These are phyloP conservation scores for Ips nitidus DNA, from an alignment of 1,140 invertebrate genomes.

Conservation along the genomic window DNA sequence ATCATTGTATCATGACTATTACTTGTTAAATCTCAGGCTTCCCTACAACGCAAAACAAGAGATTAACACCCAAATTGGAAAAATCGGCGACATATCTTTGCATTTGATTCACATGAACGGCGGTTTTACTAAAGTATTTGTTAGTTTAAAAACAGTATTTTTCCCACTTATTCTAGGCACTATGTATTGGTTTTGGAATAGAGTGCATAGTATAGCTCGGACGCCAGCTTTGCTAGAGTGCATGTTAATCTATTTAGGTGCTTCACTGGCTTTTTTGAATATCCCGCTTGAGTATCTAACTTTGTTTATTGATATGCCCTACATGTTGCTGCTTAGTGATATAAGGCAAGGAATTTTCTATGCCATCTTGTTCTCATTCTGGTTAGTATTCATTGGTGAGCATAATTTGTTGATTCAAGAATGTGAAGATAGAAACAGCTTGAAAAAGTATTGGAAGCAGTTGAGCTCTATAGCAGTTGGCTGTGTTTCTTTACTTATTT, in stretches of 20 bases:
- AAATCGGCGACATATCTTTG: conserved; percentile 73
- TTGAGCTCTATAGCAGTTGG: conserved; percentile 89
- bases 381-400: conserved; percentile 98
- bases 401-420: conserved; percentile 87
- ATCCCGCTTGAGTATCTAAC: conserved; percentile 95
- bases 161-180: conserved; percentile 86
- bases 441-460: conserved; percentile 93
- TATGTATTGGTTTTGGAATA: conserved; percentile 92
- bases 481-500: conserved; percentile 89
- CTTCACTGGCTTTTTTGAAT: conserved; percentile 85
- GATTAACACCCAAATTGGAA: conserved; percentile 72
- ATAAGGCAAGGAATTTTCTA: conserved; percentile 98
- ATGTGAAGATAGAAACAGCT: conserved; percentile 71
- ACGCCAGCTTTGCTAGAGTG: conserved; percentile 89
- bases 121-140: conserved; percentile 98
- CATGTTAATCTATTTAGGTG: conserved; percentile 84
- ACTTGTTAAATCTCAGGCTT: conserved; percentile 91
- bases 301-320: conserved; percentile 88
- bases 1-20: conserved; percentile 94
- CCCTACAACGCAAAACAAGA: conserved; percentile 72
- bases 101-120: conserved; percentile 69
- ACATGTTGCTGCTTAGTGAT: conserved; percentile 92
- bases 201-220: conserved; percentile 82
- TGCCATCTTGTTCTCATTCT: conserved; percentile 92
- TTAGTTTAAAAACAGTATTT: conserved; percentile 92